Conservation (phyloP, 2,888 invertebrate genomes). For the Matsumyia berberina region DNA sequence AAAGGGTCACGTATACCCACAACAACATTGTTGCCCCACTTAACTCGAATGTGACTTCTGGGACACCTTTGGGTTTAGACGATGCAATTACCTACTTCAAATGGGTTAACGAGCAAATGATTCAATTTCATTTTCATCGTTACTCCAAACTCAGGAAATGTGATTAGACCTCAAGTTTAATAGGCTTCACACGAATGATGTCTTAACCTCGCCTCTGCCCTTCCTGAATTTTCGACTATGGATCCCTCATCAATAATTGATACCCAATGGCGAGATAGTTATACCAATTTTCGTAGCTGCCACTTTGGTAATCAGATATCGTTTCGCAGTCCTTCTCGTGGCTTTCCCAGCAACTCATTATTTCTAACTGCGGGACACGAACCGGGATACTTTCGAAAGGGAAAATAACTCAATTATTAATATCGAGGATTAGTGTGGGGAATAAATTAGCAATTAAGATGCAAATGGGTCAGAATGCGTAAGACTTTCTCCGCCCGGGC, state of each 20-base stretch:
- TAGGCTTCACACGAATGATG: conserved; percentile 7
- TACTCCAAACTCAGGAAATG: background rate
- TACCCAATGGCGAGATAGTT: conserved; percentile 23
- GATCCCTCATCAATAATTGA: conserved; percentile 58
- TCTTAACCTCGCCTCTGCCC: background rate
- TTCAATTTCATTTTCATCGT: conserved; percentile 17
- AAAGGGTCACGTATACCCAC: background rate
- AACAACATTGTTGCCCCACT: background rate
- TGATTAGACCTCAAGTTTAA: conserved; percentile 9
- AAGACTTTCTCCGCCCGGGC: background rate
- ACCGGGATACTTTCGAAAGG: conserved; percentile 28
- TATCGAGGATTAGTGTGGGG: conserved; percentile 39
- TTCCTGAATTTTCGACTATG: conserved; percentile 21
- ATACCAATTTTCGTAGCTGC: conserved; percentile 19
- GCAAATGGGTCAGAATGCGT: conserved; percentile 58
- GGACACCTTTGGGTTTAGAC: conserved; percentile 27
- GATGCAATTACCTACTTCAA: conserved; percentile 14
- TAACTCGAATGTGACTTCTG: conserved; percentile 9
- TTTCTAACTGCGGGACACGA: conserved; percentile 14
- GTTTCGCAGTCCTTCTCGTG: background rate
- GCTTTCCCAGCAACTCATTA: conserved; percentile 15
- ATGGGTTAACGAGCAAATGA: conserved; percentile 22
- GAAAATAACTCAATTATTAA: conserved; percentile 71
- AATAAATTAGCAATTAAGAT: conserved; percentile 74
- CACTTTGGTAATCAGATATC: conserved; percentile 25